Percentiles rank a stretch among this genome's conserved stretches.
Evolutionary conservation across 2,797 vertebrate species (phyloP).

Genomic region (Dermochelys coriacea): DNA sequence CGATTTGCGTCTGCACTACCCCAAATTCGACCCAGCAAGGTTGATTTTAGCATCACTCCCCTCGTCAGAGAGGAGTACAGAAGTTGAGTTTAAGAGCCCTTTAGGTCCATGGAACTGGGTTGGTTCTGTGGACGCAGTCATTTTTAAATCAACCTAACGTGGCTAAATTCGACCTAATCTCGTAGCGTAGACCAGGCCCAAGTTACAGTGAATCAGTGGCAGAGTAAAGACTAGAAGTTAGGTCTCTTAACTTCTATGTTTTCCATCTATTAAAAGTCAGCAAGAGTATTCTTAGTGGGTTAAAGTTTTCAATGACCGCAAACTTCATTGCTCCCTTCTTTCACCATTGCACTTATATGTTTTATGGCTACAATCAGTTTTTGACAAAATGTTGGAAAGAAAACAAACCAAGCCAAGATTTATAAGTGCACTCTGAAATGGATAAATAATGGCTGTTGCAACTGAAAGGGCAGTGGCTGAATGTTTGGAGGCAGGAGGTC

Average conservation of each 20-base stretch:
- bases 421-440: neutral
- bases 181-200: no score
- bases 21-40: no score
- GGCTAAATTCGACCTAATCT: no score
- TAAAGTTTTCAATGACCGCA: neutral
- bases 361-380: neutral
- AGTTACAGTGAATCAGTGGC: accelerated
- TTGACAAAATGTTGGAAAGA: neutral
- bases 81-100: no score
- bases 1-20: no score
- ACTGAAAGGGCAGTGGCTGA: neutral
- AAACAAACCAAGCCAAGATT: neutral
- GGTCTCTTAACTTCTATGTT: neutral
- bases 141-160: no score
- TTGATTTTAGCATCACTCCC: no score
- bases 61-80: no score
- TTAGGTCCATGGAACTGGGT: no score
- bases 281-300: accelerated
- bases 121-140: no score
- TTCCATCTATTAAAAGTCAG: accelerated
- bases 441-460: neutral
- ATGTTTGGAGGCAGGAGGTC: neutral
- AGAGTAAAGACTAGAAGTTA: neutral
- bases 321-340: accelerated
- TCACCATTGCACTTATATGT: neutral